These are phyloP conservation scores for Macroglossus sobrinus DNA, from an alignment of 2,113 vertebrate genomes.

Conservation along the genomic window DNA sequence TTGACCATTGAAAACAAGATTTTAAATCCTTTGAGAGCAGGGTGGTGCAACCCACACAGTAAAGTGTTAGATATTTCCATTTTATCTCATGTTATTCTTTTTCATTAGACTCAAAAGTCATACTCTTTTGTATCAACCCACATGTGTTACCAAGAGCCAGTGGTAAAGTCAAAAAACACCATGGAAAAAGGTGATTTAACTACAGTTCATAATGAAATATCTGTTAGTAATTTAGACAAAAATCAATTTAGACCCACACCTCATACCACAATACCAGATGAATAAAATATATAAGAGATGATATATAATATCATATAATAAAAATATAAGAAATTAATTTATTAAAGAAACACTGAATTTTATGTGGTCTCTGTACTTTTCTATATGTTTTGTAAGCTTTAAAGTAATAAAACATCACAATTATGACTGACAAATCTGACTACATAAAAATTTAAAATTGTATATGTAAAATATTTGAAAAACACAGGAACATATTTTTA, in stretches of 20 bases:
- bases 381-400: not conserved
- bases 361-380: not conserved
- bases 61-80: not conserved
- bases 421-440: not conserved
- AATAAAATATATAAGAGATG: not conserved
- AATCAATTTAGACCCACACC: not conserved
- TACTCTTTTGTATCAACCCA: not conserved
- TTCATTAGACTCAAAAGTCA: slow-evolving; percentile 18
- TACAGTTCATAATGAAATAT: not conserved
- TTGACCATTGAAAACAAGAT: not conserved
- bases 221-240: slow-evolving; percentile 29
- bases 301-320: no score
- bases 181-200: not conserved
- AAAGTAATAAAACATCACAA: not conserved
- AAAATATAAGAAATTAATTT: not conserved
- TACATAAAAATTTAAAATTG: slow-evolving; percentile 16
- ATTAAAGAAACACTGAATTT: not conserved
- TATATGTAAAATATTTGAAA: not conserved
- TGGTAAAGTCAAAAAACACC: not conserved
- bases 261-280: not conserved
- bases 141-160: not conserved
- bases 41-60: not conserved
- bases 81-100: not conserved
- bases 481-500: not conserved
- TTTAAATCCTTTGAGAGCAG: not conserved